Conservation (phyloP, 2,797 vertebrate species). For the Dendrocincla tyrannina region DNA sequence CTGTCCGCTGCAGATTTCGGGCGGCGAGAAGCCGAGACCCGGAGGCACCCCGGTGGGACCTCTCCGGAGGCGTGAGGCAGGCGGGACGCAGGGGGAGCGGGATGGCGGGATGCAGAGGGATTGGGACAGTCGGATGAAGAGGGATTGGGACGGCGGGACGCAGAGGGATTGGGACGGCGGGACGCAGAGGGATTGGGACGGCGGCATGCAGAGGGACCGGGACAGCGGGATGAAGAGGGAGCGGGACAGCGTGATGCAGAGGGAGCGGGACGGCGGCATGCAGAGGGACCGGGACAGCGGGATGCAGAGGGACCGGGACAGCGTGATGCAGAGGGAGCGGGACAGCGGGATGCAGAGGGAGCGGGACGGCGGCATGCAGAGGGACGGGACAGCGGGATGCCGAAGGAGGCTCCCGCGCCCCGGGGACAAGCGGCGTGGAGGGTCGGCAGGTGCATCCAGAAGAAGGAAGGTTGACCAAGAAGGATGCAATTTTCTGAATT, state of each 20-base stretch:
- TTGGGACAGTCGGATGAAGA: neutral
- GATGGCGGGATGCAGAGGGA: neutral
- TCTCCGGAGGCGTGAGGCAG: neutral
- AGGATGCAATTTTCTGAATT: neutral
- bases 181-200: neutral
- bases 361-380: too few relatives aligned
- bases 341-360: neutral
- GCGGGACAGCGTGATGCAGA: neutral
- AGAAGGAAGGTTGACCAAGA: rapidly evolving
- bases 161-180: too few relatives aligned
- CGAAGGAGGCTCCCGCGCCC: neutral
- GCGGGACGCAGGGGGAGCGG: too few relatives aligned
- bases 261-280: neutral
- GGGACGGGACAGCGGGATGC: neutral
- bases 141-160: too few relatives aligned
- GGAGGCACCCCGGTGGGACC: neutral
- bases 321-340: too few relatives aligned
- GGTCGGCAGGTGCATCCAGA: neutral
- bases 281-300: neutral
- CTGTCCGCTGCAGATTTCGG: neutral
- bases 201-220: too few relatives aligned
- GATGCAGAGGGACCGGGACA: too few relatives aligned
- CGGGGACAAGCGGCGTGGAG: rapidly evolving
- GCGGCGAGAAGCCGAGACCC: rapidly evolving
- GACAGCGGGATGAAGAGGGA: too few relatives aligned